Evolutionary conservation across 2,797 vertebrate genomes (phyloP).

Genomic region (Gastrophryne carolinensis): DNA sequence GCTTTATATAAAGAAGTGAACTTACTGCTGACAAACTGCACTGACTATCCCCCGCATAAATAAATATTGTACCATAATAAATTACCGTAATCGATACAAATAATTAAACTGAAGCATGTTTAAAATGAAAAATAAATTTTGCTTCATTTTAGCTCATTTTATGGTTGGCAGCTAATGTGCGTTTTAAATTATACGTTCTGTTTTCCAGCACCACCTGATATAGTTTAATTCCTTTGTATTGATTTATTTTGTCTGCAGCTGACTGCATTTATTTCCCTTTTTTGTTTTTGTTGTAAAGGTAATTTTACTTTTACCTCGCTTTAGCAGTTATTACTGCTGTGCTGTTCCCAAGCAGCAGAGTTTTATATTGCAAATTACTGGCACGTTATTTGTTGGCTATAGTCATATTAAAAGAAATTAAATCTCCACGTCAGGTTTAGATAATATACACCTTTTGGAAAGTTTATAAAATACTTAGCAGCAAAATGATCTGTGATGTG

Average conservation of each 20-base stretch:
- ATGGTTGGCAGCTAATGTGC: slow-evolving; percentile 29
- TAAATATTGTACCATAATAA: background rate
- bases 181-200: slow-evolving; percentile 25
- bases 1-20: too few relatives aligned
- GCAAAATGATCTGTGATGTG: background rate
- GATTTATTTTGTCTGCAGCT: slow-evolving; percentile 50
- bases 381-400: slow-evolving; percentile 9
- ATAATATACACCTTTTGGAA: background rate
- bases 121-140: slow-evolving; percentile 23
- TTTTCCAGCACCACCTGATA: slow-evolving; percentile 34
- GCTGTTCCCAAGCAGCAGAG: slow-evolving; percentile 17
- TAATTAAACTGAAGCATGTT: slow-evolving; percentile 33
- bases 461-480: background rate
- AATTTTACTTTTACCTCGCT: slow-evolving; percentile 21
- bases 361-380: slow-evolving; percentile 15
- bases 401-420: slow-evolving; percentile 7
- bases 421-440: slow-evolving; percentile 1
- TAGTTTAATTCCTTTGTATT: slow-evolving; percentile 43
- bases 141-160: slow-evolving; percentile 25
- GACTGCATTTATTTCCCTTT: slow-evolving; percentile 34
- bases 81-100: background rate
- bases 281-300: slow-evolving; percentile 36
- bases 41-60: background rate
- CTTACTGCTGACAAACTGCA: background rate
- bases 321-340: slow-evolving; percentile 21